Conservation (phyloP, 1,140 invertebrate genomes). For the Geopemphigus sp. region DNA sequence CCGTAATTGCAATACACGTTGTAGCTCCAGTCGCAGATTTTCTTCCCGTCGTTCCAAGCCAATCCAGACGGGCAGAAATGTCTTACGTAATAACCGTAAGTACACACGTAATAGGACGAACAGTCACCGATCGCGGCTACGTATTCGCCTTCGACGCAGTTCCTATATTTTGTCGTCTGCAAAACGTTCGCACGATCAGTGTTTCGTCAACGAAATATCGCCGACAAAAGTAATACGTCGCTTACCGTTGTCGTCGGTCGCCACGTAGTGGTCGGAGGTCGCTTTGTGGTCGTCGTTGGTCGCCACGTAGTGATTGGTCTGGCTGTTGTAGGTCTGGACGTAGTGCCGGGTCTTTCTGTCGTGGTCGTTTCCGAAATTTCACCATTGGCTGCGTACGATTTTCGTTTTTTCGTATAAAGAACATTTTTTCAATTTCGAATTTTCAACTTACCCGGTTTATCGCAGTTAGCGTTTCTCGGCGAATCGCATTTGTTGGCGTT, state of each 20-base stretch:
- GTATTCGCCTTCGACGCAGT: slow-evolving; percentile 59
- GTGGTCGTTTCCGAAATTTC: slow-evolving; percentile 16
- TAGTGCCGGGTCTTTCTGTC: background rate
- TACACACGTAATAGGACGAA: slow-evolving; percentile 68
- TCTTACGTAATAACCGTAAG: slow-evolving; percentile 64
- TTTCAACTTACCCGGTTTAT: slow-evolving; percentile 6
- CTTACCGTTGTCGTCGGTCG: background rate
- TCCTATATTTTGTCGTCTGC: slow-evolving; percentile 41
- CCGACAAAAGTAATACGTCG: too few species aligned
- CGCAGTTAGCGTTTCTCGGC: slow-evolving; percentile 70
- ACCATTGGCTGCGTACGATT: slow-evolving; percentile 4
- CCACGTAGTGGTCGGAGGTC: slow-evolving; percentile 1
- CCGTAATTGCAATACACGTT: slow-evolving; percentile 56
- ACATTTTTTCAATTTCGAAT: background rate
- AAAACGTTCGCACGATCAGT: background rate
- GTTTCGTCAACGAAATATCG: background rate
- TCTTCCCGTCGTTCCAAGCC: slow-evolving; percentile 64
- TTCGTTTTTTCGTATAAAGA: background rate
- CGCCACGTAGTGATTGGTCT: slow-evolving; percentile 2
- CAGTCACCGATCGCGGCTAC: slow-evolving; percentile 63
- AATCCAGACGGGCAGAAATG: slow-evolving; percentile 70
- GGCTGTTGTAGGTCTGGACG: background rate
- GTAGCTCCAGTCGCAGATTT: slow-evolving; percentile 69
- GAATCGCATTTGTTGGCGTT: slow-evolving; percentile 71
- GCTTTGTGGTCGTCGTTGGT: background rate